Evolutionary conservation across 2,888 invertebrate species (phyloP).

Genomic region (Pristionchus entomophagus): DNA sequence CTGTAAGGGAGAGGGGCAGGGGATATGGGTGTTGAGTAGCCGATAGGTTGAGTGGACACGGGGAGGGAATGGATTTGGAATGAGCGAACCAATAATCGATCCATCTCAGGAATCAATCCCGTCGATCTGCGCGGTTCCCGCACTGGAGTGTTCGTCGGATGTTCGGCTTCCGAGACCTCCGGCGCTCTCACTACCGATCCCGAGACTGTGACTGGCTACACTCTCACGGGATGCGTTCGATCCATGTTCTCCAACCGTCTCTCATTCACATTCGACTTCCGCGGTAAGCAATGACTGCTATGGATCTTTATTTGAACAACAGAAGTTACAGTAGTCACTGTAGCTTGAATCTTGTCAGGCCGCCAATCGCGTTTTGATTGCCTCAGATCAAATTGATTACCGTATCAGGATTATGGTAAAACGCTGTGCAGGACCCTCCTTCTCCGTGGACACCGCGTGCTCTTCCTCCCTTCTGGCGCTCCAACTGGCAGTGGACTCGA

Average conservation of each 20-base stretch:
- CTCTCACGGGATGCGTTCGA: conserved; percentile 91
- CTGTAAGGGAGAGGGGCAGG: not conserved
- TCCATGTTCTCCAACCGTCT: conserved; percentile 93
- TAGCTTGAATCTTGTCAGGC: no score
- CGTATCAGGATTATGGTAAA: no score
- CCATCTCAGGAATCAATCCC: conserved; percentile 83
- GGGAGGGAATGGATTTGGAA: not conserved
- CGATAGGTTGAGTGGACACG: not conserved
- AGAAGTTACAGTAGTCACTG: not conserved
- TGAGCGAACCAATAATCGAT: no score
- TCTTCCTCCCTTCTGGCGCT: conserved; percentile 91
- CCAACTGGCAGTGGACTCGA: conserved; percentile 80
- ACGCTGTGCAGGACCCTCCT: conserved; percentile 85
- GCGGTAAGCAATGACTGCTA: no score
- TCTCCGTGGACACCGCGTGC: conserved; percentile 95
- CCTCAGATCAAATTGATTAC: no score
- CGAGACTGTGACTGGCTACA: conserved; percentile 83
- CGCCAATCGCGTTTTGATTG: no score
- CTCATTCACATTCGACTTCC: conserved; percentile 90
- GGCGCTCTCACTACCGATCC: conserved; percentile 88
- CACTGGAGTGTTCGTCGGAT: conserved; percentile 95
- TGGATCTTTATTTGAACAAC: no score
- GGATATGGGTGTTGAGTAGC: conserved; percentile 42
- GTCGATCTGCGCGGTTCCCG: conserved; percentile 87
- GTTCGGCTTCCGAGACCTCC: conserved; percentile 90